Conservation (phyloP, 2,888 invertebrate species). For the Caenorhabditis auriculariae region DNA sequence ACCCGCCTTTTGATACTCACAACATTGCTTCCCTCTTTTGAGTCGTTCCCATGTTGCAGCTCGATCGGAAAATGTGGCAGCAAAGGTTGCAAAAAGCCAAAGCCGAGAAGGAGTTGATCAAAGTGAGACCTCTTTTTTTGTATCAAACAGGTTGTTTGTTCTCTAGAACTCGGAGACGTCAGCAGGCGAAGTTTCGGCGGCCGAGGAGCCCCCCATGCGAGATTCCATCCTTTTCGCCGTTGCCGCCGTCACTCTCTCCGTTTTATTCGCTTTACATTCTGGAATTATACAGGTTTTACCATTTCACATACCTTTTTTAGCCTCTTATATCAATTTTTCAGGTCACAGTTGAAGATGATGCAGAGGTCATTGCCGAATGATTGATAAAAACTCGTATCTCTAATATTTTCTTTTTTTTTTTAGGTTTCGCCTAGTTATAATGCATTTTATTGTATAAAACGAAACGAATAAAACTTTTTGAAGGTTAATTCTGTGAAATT, state of each 20-base stretch:
- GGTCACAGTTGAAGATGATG: conserved; percentile 11
- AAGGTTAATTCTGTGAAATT: too few relatives aligned
- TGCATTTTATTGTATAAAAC: too few relatives aligned
- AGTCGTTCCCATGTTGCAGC: too few relatives aligned
- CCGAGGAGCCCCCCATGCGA: conserved; percentile 33
- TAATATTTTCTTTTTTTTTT: not conserved
- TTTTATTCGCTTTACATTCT: conserved; percentile 60
- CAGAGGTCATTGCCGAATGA: conserved; percentile 13
- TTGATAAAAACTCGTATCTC: conserved; percentile 10
- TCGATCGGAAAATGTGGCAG: conserved; percentile 39
- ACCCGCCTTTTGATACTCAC: too few relatives aligned
- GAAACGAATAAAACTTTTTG: too few relatives aligned
- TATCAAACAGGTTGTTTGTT: too few relatives aligned
- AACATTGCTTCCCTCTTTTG: too few relatives aligned
- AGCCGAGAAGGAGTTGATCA: conserved; percentile 33
- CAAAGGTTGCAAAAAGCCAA: conserved; percentile 47
- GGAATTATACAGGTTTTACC: conserved; percentile 51
- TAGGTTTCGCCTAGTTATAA: too few relatives aligned
- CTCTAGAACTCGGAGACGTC: conserved; percentile 13
- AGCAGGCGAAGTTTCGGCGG: conserved; percentile 9
- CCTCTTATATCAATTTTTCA: not conserved
- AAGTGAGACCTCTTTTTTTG: not conserved
- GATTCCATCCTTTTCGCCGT: conserved; percentile 52
- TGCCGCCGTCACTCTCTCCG: conserved; percentile 50
- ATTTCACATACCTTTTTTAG: not conserved